These are phyloP conservation scores for Pyrgus malvae DNA, from an alignment of 2,888 invertebrate species.

Conservation along the genomic window DNA sequence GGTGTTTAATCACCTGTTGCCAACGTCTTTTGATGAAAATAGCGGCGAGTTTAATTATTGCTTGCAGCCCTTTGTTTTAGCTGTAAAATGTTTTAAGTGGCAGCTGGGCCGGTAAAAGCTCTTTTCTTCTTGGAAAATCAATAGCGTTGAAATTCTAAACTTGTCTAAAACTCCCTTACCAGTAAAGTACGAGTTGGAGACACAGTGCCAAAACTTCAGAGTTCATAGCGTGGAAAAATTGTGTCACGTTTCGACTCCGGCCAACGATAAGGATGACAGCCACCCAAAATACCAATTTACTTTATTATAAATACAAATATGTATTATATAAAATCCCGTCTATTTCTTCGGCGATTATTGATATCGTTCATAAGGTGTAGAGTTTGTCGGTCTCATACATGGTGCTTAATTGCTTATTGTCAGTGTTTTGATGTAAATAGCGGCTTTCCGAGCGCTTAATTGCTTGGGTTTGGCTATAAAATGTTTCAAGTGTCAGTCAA, in stretches of 20 bases:
- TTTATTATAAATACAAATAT: too few relatives aligned
- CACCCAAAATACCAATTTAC: too few relatives aligned
- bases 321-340: too few relatives aligned
- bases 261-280: too few relatives aligned
- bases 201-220: too few relatives aligned
- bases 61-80: constrained; percentile 14
- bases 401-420: constrained; percentile 7
- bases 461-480: constrained; percentile 17
- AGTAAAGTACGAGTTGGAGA: neutral
- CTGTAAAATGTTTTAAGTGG: constrained; percentile 15
- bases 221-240: too few relatives aligned
- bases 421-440: constrained; percentile 3
- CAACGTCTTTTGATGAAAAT: constrained; percentile 7
- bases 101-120: constrained; percentile 9
- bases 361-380: too few relatives aligned
- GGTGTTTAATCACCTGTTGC: constrained; percentile 10
- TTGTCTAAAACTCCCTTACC: neutral
- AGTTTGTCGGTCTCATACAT: too few relatives aligned
- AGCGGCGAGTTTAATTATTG: constrained; percentile 14
- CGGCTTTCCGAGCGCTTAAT: constrained; percentile 15
- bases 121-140: constrained; percentile 24
- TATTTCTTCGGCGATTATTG: too few relatives aligned
- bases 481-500: constrained; percentile 13
- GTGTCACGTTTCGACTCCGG: too few relatives aligned
- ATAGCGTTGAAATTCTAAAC: constrained; percentile 14